Evolutionary conservation across 2,113 vertebrate species (phyloP), one percentile per base, ranked within the genome.

Genomic region (Jaculus jaculus): DNA sequence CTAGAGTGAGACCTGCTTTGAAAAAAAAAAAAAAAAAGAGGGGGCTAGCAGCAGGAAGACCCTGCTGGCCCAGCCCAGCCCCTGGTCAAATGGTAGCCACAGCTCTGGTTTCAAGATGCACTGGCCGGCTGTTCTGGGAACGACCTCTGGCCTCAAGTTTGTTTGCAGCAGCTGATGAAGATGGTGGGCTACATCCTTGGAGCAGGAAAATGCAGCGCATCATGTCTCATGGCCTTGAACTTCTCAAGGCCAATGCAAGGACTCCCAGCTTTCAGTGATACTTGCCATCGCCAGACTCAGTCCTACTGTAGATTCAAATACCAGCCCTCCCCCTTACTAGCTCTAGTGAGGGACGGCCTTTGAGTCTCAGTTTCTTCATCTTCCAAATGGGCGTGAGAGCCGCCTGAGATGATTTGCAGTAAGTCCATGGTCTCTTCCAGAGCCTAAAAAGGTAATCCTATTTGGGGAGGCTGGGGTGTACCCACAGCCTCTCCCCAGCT

Each of bases 401-500:
- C 65, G 68, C 42, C 61, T 37, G 24, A 63, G 32, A 16, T 34
- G 24, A 51, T 34, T 37, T 39, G 0, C 12, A 7, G 4, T 5
- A 16, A 65, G 30, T 1, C 1, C 16, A 7, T 17, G 1, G 37
- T 32, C 30, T 71, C 5, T 0, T 28, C 12, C 0, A 0, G 58
- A 2, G 26, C 65, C 68, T 30, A 0, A 20, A 12, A 34, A n/a
- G 42, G 23, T 47, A 54, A 51, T 15, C 42, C 24, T 5, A 2
- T 7, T 68, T 84, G 24, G n/a, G 92, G 71, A 83, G 65, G 30
- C 3, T 16, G 39, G 69, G 61, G 37, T n/a, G 34, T 51, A 4
- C 1, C 54, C 54, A 42, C 60, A 11, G 47, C 84, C 30, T 54
- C 42, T 58, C 32, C 72, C 42, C 20, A 3, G 2, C 1, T 20